Conservation (phyloP, 2,113 vertebrate species). For the Nipponia nippon region DNA sequence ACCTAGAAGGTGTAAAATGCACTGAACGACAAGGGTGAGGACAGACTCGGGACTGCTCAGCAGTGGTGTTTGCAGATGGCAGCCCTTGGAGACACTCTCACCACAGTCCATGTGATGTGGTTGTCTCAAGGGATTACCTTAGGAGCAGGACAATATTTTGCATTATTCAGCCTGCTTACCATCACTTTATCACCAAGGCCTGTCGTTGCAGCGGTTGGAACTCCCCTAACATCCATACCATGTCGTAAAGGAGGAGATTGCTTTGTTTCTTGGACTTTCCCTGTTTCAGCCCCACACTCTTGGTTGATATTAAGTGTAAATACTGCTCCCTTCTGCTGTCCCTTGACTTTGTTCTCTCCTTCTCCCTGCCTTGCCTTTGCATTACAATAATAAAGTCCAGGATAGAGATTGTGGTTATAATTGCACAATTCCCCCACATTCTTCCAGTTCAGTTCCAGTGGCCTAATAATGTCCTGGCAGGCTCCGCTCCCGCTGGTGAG, state of each 20-base stretch:
- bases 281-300: not conserved
- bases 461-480: constrained; percentile 14
- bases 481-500: not conserved
- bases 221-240: not conserved
- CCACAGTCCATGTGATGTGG: not conserved
- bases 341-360: not conserved
- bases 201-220: not conserved
- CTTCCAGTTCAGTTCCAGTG: constrained; percentile 53
- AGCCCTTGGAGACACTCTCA: not conserved
- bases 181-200: not conserved
- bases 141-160: not conserved
- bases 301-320: not conserved
- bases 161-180: not conserved
- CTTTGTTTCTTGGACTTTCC: not conserved
- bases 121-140: not conserved
- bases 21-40: rapidly evolving
- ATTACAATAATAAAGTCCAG: not conserved
- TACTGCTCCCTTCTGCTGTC: not conserved
- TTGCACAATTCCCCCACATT: not conserved
- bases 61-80: not conserved
- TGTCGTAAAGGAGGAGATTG: not conserved
- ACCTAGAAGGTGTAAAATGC: not conserved
- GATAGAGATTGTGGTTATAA: not conserved
- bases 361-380: not conserved
- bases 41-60: not conserved